A percentile compares a stretch with the other conserved stretches of the same genome.
Evolutionary conservation across 1,140 invertebrate species (phyloP).

Genomic region (Rhopalosiphum maidis): DNA sequence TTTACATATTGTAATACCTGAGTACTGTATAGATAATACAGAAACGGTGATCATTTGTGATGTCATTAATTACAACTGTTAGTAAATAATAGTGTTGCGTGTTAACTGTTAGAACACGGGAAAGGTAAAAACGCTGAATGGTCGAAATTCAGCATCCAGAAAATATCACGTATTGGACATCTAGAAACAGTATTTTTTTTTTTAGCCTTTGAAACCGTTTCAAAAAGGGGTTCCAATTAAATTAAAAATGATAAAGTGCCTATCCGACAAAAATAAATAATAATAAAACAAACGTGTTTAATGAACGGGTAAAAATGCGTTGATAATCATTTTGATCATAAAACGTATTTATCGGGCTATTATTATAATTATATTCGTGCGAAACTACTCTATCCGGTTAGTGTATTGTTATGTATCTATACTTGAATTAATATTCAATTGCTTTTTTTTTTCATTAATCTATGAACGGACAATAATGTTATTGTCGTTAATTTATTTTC

Average conservation of each 20-base stretch:
- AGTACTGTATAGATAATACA: background rate
- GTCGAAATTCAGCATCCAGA: background rate
- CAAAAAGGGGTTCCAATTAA: background rate
- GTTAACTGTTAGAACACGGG: background rate
- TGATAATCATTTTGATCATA: background rate
- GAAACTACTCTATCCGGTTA: too few relatives aligned
- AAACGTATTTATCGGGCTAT: background rate
- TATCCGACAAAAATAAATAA: background rate
- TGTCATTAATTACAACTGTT: background rate
- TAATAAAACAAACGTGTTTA: background rate
- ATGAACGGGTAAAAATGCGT: background rate
- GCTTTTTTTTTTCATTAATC: too few relatives aligned
- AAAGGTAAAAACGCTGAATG: background rate
- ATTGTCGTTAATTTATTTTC: background rate
- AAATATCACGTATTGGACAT: slow-evolving; percentile 7
- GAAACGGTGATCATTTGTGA: background rate
- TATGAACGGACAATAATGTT: too few relatives aligned
- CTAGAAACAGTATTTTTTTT: background rate
- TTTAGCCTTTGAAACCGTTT: background rate
- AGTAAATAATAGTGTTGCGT: background rate
- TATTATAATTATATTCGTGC: background rate
- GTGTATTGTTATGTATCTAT: too few relatives aligned
- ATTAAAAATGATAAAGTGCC: background rate
- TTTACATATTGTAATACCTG: too few relatives aligned
- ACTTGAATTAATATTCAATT: too few relatives aligned